These are phyloP conservation scores for Piprites chloris DNA, from an alignment of 2,113 vertebrate species.

Conservation along the genomic window DNA sequence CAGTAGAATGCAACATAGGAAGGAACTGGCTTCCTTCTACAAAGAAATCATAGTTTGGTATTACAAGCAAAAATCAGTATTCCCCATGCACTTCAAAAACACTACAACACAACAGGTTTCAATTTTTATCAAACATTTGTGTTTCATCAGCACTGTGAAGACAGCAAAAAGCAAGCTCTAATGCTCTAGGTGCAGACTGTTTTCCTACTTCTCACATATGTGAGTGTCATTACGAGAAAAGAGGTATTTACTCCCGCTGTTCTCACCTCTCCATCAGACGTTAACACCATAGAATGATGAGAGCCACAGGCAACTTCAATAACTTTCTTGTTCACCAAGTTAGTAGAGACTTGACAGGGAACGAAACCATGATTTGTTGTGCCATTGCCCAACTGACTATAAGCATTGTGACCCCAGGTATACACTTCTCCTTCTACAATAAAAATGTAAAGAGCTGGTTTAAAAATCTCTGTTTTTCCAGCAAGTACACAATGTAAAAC, in stretches of 20 bases:
- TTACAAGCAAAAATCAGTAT: neutral
- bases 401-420: slow-evolving; percentile 97
- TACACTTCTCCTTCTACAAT: slow-evolving; percentile 92
- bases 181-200: neutral
- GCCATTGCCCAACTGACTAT: slow-evolving; percentile 94
- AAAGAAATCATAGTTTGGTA: neutral
- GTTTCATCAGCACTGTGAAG: neutral
- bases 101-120: neutral
- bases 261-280: slow-evolving; percentile 92
- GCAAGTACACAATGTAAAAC: neutral
- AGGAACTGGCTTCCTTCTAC: neutral
- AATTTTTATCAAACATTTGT: neutral
- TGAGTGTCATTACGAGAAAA: neutral
- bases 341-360: slow-evolving; percentile 92
- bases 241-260: neutral
- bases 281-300: slow-evolving; percentile 93
- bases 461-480: neutral
- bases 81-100: neutral
- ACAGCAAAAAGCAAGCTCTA: neutral
- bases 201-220: neutral
- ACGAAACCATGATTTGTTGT: slow-evolving; percentile 88
- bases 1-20: neutral
- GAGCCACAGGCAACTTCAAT: slow-evolving; percentile 94
- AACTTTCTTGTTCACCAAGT: slow-evolving; percentile 90
- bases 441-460: slow-evolving; percentile 1